Evolutionary conservation across 1,140 invertebrate genomes (phyloP), one percentile per base, ranked within the genome.

Genomic region (Pogonomyrmex californicus): DNA sequence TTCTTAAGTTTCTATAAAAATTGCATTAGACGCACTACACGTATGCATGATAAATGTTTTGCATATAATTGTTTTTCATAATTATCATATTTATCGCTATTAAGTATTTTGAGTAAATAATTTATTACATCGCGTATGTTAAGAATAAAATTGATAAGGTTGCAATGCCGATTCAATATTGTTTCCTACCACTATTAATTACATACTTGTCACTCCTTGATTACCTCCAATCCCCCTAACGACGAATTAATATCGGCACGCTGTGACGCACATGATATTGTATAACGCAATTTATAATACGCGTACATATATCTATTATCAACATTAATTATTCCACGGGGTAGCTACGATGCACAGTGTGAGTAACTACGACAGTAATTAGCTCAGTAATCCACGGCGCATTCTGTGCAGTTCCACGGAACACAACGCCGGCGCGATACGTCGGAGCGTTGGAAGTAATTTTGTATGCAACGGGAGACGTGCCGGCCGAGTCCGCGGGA

Each of bases 301-400:
- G n/a, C 36, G 63, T n/a, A 23, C 49, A 44, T 70, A 81, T 70
- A 70, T 81, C 49, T 81, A 70, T 81, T 81, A 70, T 81, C 78
- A 81, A 56, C 78, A 70, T 81, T 70, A 81, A 81, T 81, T 81
- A 81, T 81, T 81, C 78, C 78, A 38, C 63, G 65, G 41, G 58
- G 23, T 70, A 41, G 63, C 63, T 70, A 70, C 78, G 49, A 70
- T 36, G 78, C 78, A 56, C 38, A 17, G 78, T 70, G 78, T 44
- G 78, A 81, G 78, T 70, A 81, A 81, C 78, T 81, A 81, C 65
- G 65, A 81, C 78, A 81, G 78, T 81, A 81, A 81, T 81, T 81
- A 81, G 78, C 78, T 81, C 78, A 81, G 78, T 81, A 81, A 81
- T 81, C 78, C 78, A 70, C 63, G 65, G 49, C 49, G 17, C 17